A percentile compares a stretch with the other conserved stretches of the same genome.
Evolutionary conservation across 2,113 vertebrate genomes (phyloP).

Genomic region (Xerus inauris): DNA sequence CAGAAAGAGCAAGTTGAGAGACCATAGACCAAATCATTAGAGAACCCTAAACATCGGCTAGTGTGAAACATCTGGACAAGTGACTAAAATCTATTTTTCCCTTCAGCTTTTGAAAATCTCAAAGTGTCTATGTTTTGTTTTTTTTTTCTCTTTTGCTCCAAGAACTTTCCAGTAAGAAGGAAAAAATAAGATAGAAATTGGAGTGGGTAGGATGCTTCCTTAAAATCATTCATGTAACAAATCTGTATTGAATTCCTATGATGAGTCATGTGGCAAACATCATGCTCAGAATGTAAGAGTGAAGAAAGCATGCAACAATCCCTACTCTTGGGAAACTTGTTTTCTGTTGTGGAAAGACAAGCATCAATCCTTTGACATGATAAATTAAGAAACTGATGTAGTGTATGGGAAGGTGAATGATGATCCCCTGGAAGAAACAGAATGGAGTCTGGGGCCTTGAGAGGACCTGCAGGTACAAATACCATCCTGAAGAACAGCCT

Average conservation of each 20-base stretch:
- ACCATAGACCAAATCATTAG: slow-evolving; percentile 14
- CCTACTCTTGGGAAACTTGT: neutral
- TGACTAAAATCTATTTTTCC: neutral
- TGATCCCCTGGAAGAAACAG: neutral
- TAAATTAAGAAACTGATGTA: neutral
- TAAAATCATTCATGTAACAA: neutral
- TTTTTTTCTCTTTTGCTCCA: neutral
- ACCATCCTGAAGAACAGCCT: neutral
- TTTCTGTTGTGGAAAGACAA: neutral
- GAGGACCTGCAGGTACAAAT: neutral
- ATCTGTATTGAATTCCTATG: neutral
- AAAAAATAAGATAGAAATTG: neutral
- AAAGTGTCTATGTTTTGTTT: neutral
- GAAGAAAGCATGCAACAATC: neutral
- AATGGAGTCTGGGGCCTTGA: fast-evolving
- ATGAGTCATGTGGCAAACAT: neutral
- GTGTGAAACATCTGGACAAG: neutral
- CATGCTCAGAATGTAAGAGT: neutral
- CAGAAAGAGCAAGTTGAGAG: neutral
- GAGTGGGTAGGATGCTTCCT: neutral
- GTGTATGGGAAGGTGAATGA: neutral
- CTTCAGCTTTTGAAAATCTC: slow-evolving; percentile 43
- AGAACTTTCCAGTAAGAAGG: neutral
- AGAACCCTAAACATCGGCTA: neutral
- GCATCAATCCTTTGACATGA: neutral